Evolutionary conservation across 2,888 invertebrate genomes (phyloP).

Genomic region (Harpagoxenus sublaevis): DNA sequence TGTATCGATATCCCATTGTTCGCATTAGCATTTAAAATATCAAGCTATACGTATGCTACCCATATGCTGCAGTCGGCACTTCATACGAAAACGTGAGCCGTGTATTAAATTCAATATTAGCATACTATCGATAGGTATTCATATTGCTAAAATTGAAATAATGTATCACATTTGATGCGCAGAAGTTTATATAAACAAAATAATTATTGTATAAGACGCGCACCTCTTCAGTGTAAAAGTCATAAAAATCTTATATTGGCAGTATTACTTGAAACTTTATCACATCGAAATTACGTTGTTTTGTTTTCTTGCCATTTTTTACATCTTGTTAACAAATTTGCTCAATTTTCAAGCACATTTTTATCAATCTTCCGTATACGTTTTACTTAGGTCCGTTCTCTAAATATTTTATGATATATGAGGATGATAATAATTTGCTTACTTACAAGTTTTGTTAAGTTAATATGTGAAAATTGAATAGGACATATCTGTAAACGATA

Average conservation of each 20-base stretch:
- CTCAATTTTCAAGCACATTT: not conserved
- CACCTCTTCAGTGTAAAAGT: not conserved
- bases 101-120: constrained; percentile 49
- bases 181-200: constrained; percentile 1
- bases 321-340: not conserved
- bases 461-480: not conserved
- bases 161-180: not conserved
- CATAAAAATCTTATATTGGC: not conserved
- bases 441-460: not conserved
- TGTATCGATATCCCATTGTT: constrained; percentile 47
- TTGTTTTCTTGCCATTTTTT: not conserved
- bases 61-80: constrained; percentile 34
- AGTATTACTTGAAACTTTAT: not conserved
- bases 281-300: not conserved
- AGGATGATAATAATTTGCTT: not conserved
- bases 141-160: constrained; percentile 43
- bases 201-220: not conserved
- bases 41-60: constrained; percentile 20
- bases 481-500: not conserved
- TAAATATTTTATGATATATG: not conserved
- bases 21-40: constrained; percentile 51
- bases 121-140: constrained; percentile 42
- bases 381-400: not conserved
- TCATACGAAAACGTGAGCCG: constrained; percentile 38
- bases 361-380: not conserved